A percentile compares a stretch with the other conserved stretches of the same genome.
Conservation (phyloP, 2,113 vertebrate species). For the Colistium nudipinnis region DNA sequence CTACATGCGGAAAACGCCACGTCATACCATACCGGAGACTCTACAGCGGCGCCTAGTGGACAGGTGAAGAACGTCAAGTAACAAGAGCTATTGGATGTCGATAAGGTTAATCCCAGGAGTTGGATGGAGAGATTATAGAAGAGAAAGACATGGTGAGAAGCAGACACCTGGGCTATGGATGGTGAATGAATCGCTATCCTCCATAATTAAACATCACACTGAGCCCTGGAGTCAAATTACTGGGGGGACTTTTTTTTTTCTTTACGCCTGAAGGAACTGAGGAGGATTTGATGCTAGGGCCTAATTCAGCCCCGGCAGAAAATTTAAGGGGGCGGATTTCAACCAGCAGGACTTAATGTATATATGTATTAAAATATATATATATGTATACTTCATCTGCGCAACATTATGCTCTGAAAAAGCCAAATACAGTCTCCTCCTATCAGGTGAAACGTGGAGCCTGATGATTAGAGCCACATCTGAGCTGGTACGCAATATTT, state of each 20-base stretch:
- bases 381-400: not conserved
- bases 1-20: no score
- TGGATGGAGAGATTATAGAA: slow-evolving; percentile 4
- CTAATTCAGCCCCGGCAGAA: slow-evolving; percentile 18
- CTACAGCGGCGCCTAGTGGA: not conserved
- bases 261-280: slow-evolving; percentile 13
- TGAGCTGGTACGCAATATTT: not conserved
- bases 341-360: not conserved
- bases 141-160: slow-evolving; percentile 1
- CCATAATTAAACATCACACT: slow-evolving; percentile 50
- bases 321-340: slow-evolving; percentile 22
- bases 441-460: slow-evolving; percentile 8
- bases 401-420: slow-evolving; percentile 4
- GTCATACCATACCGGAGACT: no score
- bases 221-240: slow-evolving; percentile 42
- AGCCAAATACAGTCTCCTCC: not conserved
- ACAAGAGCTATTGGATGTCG: not conserved
- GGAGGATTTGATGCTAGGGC: slow-evolving; percentile 38
- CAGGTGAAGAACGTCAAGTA: slow-evolving; percentile 8
- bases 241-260: slow-evolving; percentile 9
- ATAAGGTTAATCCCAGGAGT: slow-evolving; percentile 12
- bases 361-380: not conserved
- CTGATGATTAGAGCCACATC: not conserved
- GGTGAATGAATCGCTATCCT: slow-evolving; percentile 1
- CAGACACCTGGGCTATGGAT: slow-evolving; percentile 28